phyloP scores from a whole-genome alignment of 2,888 invertebrate genomes.

The Leptothorax acervorum region DNA sequence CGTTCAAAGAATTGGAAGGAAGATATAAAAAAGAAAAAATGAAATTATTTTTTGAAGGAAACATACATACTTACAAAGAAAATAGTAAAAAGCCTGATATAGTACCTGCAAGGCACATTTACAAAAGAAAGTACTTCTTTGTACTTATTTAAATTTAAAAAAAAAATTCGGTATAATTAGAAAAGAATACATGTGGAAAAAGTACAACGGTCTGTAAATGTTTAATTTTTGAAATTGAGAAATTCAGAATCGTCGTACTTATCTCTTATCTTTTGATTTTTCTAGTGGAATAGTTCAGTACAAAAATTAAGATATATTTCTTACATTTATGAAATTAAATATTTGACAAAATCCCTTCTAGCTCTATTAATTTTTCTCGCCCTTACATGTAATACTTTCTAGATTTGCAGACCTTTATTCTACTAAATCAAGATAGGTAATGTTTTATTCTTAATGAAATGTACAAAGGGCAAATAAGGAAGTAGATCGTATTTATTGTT shows the following conservation, averaged over 20 bases:
- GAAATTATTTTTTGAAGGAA: no score
- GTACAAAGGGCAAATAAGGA: not conserved
- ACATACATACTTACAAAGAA: no score
- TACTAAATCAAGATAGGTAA: not conserved
- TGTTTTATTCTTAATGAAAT: not conserved
- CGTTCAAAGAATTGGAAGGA: no score
- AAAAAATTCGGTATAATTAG: not conserved
- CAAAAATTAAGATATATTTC: not conserved
- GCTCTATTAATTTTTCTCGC: not conserved
- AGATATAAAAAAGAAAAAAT: no score
- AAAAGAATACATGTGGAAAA: no score
- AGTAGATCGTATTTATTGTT: constrained; percentile 4
- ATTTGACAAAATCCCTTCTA: not conserved
- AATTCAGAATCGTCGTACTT: not conserved
- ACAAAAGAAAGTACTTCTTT: no score
- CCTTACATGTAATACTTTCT: not conserved
- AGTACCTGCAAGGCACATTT: no score
- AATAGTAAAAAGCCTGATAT: no score
- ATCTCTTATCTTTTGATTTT: not conserved
- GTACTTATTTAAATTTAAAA: not conserved
- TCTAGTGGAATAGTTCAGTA: not conserved
- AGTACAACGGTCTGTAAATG: no score
- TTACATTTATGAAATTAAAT: not conserved
- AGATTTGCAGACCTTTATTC: not conserved
- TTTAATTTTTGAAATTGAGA: not conserved